These are phyloP conservation scores for Acanthurus lineatus DNA, from an alignment of 2,797 vertebrate species.

Conservation along the genomic window DNA sequence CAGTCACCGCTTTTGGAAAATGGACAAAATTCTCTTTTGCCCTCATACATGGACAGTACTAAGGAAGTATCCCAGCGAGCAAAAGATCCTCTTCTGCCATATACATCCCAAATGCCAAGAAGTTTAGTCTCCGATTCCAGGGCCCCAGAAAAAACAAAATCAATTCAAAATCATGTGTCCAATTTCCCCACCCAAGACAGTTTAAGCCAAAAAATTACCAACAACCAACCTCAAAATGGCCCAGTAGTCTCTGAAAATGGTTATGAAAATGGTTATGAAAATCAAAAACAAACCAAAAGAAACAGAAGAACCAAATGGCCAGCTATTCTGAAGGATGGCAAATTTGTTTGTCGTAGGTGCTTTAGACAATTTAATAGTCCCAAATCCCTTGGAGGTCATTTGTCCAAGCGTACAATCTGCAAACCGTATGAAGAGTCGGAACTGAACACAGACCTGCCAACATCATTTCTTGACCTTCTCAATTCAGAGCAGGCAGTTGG, in stretches of 20 bases:
- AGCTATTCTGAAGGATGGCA: constrained; percentile 94
- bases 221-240: constrained; percentile 42
- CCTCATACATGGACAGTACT: constrained; percentile 52
- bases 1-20: constrained; percentile 45
- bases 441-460: constrained; percentile 88
- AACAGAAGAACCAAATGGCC: constrained; percentile 94
- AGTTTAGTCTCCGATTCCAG: constrained; percentile 46
- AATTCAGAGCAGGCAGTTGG: constrained; percentile 89
- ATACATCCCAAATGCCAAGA: constrained; percentile 59
- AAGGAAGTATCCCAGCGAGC: constrained; percentile 56
- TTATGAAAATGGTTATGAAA: constrained; percentile 28
- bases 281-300: constrained; percentile 80
- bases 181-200: constrained; percentile 33
- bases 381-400: constrained; percentile 95
- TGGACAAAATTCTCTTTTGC: constrained; percentile 46
- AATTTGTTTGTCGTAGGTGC: constrained; percentile 95
- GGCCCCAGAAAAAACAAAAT: constrained; percentile 38
- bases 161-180: constrained; percentile 51
- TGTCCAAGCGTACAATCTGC: constrained; percentile 93
- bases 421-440: constrained; percentile 91
- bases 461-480: constrained; percentile 92
- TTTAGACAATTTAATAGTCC: constrained; percentile 93
- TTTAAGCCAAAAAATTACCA: constrained; percentile 18
- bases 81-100: constrained; percentile 43
- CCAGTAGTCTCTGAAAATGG: constrained; percentile 16